phyloP scores from a whole-genome alignment of 2,797 vertebrate genomes.

The Pantherophis vulpinus region DNA sequence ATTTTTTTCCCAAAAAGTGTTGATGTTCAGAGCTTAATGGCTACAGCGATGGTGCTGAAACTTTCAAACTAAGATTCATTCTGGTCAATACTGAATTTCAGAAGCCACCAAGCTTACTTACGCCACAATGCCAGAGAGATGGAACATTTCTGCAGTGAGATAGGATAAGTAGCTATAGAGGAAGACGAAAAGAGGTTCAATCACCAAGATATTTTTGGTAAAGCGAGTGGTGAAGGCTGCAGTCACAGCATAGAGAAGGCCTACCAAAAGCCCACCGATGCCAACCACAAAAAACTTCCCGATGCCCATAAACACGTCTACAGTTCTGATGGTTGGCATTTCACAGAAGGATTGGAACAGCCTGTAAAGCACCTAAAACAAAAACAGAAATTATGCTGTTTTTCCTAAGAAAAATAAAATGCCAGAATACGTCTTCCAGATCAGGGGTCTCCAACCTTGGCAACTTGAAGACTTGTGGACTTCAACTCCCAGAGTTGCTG shows the following conservation, averaged over 20 bases:
- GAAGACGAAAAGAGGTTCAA: constrained; percentile 84
- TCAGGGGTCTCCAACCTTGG: too few species aligned
- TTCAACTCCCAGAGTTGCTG: too few species aligned
- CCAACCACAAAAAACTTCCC: constrained; percentile 80
- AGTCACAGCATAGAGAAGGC: constrained; percentile 76
- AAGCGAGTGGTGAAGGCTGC: constrained; percentile 79
- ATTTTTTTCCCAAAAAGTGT: not conserved
- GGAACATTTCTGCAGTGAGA: constrained; percentile 84
- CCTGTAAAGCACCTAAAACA: constrained; percentile 79
- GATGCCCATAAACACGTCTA: constrained; percentile 74
- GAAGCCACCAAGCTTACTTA: constrained; percentile 63
- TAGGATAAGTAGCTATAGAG: constrained; percentile 85
- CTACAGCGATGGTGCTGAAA: not conserved
- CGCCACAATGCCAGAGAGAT: constrained; percentile 82
- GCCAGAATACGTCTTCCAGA: not conserved
- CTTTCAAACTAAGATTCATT: not conserved
- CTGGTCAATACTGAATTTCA: not conserved
- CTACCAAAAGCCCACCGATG: constrained; percentile 77
- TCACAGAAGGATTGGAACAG: constrained; percentile 81
- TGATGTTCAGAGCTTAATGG: not conserved
- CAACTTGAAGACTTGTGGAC: too few species aligned
- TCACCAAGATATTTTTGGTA: constrained; percentile 80
- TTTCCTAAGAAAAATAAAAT: not conserved
- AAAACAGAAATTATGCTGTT: not conserved
- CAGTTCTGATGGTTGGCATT: constrained; percentile 69